Percentiles rank a stretch among this genome's conserved stretches.
Conservation (phyloP, 1,140 invertebrate genomes). For the Drosophila funebris region DNA sequence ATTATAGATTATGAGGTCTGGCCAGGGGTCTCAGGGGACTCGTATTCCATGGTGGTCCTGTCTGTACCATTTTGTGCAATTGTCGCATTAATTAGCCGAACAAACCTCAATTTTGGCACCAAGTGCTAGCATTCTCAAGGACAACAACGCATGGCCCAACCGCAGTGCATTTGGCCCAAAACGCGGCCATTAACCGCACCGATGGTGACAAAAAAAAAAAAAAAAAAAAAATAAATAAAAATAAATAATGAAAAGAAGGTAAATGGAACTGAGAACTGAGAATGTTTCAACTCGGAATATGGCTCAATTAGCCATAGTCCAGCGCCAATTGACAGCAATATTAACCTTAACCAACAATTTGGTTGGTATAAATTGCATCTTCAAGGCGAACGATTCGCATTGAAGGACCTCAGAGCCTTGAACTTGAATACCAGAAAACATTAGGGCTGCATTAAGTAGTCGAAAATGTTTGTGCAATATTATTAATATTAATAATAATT, state of each 20-base stretch:
- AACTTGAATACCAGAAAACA: too few species aligned
- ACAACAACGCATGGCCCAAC: slow-evolving; percentile 35
- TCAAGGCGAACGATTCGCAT: too few species aligned
- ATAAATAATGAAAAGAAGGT: not conserved
- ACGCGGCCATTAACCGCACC: slow-evolving; percentile 10
- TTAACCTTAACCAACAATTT: not conserved
- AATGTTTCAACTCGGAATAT: too few species aligned
- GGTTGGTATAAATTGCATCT: not conserved
- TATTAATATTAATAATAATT: too few species aligned
- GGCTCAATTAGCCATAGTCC: slow-evolving; percentile 15
- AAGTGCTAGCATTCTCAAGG: slow-evolving; percentile 23
- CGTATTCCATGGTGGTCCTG: slow-evolving; percentile 2
- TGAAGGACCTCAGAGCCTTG: too few species aligned
- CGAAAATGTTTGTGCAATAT: too few species aligned
- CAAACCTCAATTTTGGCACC: slow-evolving; percentile 87
- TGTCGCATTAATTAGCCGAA: slow-evolving; percentile 71
- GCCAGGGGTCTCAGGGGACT: not conserved
- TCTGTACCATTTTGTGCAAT: slow-evolving; percentile 43
- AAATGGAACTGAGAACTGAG: not conserved
- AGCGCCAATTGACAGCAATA: not conserved
- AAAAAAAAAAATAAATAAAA: not conserved
- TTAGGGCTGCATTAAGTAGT: too few species aligned
- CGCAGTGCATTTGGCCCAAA: slow-evolving; percentile 49
- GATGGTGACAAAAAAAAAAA: slow-evolving; percentile 1
- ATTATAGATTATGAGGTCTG: slow-evolving; percentile 41